A percentile compares a stretch with the other conserved stretches of the same genome.
phyloP scores from a whole-genome alignment of 1,140 invertebrate genomes.

The Drosophila pachea region DNA sequence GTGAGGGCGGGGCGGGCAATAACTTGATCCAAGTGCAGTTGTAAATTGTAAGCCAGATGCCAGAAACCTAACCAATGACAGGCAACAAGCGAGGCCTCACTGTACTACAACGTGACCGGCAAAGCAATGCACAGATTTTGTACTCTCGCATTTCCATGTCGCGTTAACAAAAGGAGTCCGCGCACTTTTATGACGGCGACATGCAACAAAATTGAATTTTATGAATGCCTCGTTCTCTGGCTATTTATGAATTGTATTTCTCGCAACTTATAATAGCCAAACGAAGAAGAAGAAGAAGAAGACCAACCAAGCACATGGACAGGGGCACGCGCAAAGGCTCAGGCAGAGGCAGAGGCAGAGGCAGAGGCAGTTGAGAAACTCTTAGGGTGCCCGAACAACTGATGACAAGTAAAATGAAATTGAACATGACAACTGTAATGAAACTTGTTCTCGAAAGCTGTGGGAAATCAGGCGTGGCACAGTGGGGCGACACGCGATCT shows the following conservation, averaged over 20 bases:
- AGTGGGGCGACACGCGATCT: constrained; percentile 38
- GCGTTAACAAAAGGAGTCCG: constrained; percentile 63
- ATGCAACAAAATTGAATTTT: constrained; percentile 78
- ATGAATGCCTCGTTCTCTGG: constrained; percentile 52
- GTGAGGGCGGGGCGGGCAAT: constrained; percentile 22
- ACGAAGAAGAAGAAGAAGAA: background rate
- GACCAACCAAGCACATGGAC: no score
- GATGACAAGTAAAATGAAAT: constrained; percentile 66
- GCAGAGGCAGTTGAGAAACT: constrained; percentile 12
- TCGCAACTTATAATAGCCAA: constrained; percentile 45
- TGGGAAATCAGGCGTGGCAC: constrained; percentile 27
- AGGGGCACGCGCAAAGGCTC: no score
- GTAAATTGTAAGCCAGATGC: constrained; percentile 50
- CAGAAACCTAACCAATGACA: background rate
- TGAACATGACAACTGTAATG: constrained; percentile 72
- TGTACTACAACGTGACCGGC: constrained; percentile 62
- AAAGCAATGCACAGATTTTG: constrained; percentile 72
- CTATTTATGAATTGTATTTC: constrained; percentile 76
- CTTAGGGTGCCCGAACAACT: constrained; percentile 33
- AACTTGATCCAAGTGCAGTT: constrained; percentile 57
- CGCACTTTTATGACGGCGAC: constrained; percentile 67
- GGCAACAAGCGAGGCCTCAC: background rate
- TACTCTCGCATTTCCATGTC: constrained; percentile 44
- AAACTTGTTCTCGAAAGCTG: constrained; percentile 54
- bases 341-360: no score